phyloP scores from a whole-genome alignment of 1,140 invertebrate species.

The Glossosoma conforme region DNA sequence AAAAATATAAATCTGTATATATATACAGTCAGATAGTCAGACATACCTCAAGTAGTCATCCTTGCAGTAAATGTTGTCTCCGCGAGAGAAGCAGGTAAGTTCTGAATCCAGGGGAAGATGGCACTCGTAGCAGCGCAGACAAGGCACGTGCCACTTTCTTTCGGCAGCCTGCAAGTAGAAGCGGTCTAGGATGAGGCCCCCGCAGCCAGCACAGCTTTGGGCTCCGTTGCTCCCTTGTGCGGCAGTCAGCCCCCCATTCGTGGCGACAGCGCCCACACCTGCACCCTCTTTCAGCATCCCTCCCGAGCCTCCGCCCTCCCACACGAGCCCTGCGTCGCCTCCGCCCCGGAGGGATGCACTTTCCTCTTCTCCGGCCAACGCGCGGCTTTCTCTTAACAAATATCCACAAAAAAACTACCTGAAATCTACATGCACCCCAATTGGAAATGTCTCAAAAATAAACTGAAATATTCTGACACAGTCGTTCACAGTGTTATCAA shows the following conservation, averaged over 20 bases:
- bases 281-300: neutral
- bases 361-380: too few species aligned
- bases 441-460: too few species aligned
- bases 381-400: too few species aligned
- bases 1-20: too few species aligned
- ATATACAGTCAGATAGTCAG: too few species aligned
- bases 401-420: too few species aligned
- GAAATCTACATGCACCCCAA: too few species aligned
- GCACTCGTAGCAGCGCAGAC: conserved; percentile 84
- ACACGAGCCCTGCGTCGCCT: too few species aligned
- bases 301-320: neutral
- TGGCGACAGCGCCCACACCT: neutral
- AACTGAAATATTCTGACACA: too few species aligned
- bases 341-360: too few species aligned
- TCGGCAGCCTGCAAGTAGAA: conserved; percentile 87
- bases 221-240: neutral
- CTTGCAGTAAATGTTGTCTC: conserved; percentile 91
- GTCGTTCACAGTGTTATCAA: too few species aligned
- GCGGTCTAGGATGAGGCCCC: conserved; percentile 47
- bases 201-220: conserved; percentile 40
- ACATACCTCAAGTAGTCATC: conserved; percentile 94
- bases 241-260: neutral
- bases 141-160: conserved; percentile 82
- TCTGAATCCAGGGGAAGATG: conserved; percentile 78
- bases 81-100: conserved; percentile 82